phyloP scores from a whole-genome alignment of 2,113 vertebrate genomes.

The Caracal caracal region DNA sequence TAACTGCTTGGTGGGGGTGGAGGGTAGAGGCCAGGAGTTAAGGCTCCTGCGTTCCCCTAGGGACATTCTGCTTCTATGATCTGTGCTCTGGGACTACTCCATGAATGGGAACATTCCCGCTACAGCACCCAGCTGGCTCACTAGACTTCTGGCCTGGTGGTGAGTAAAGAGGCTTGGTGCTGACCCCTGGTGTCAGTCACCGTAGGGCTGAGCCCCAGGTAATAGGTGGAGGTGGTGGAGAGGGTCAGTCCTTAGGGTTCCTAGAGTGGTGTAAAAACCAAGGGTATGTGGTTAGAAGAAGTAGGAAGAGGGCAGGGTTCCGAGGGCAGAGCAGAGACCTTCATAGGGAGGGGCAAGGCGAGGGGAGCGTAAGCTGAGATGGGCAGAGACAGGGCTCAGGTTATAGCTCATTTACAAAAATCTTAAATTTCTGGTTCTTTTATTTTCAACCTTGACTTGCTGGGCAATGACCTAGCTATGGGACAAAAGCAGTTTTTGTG shows the following conservation, averaged over 20 bases:
- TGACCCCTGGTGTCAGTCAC: background rate
- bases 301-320: background rate
- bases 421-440: constrained; percentile 54
- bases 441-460: constrained; percentile 64
- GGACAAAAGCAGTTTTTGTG: constrained; percentile 44
- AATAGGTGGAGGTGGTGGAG: background rate
- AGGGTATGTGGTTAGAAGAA: background rate
- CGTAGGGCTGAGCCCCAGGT: background rate
- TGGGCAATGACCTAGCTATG: constrained; percentile 29
- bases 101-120: background rate
- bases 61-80: constrained; percentile 36
- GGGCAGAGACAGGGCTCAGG: background rate
- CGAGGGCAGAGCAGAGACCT: background rate
- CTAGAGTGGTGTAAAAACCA: background rate
- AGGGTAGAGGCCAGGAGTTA: background rate
- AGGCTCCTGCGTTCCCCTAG: background rate
- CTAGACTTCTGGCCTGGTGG: background rate
- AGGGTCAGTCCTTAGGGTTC: background rate
- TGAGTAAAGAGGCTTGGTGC: background rate
- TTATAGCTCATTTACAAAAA: constrained; percentile 42
- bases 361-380: background rate
- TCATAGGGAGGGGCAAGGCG: background rate
- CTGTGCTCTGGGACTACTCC: background rate
- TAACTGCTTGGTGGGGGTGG: background rate
- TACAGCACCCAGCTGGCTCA: background rate